phyloP scores from a whole-genome alignment of 2,113 vertebrate species.

The Malurus elegans region DNA sequence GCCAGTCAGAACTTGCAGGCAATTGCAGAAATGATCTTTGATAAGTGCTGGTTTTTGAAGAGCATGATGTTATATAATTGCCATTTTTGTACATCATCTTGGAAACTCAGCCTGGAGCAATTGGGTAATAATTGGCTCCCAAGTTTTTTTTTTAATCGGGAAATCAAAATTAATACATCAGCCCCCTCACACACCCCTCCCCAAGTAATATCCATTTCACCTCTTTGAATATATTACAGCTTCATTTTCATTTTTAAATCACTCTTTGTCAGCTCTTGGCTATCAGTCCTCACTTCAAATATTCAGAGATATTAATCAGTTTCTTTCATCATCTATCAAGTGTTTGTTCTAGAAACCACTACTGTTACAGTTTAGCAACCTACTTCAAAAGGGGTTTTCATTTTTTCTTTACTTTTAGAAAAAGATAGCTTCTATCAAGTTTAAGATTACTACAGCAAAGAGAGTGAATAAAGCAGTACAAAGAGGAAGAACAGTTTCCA shows the following conservation, averaged over 20 bases:
- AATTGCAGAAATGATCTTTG: not conserved
- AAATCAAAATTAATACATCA: not conserved
- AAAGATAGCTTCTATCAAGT: not conserved
- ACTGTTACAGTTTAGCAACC: not conserved
- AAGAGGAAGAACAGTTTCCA: not conserved
- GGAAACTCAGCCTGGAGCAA: not conserved
- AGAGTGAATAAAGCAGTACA: not conserved
- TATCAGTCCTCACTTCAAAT: slow-evolving; percentile 18
- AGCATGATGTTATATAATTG: not conserved
- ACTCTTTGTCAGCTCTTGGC: not conserved
- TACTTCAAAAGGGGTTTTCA: not conserved
- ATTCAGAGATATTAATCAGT: slow-evolving; percentile 11
- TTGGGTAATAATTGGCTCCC: not conserved
- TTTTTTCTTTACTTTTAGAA: not conserved
- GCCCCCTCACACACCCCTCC: accelerated
- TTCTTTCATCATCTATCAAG: not conserved
- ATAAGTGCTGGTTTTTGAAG: not conserved
- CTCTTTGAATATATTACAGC: not conserved
- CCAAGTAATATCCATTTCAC: not conserved
- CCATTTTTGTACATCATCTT: not conserved
- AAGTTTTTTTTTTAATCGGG: not conserved
- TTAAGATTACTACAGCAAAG: not conserved
- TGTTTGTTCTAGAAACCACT: not conserved
- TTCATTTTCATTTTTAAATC: slow-evolving; percentile 28
- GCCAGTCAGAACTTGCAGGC: not conserved